These are phyloP conservation scores for Cephonodes hylas DNA, from an alignment of 2,888 invertebrate species.

Conservation along the genomic window DNA sequence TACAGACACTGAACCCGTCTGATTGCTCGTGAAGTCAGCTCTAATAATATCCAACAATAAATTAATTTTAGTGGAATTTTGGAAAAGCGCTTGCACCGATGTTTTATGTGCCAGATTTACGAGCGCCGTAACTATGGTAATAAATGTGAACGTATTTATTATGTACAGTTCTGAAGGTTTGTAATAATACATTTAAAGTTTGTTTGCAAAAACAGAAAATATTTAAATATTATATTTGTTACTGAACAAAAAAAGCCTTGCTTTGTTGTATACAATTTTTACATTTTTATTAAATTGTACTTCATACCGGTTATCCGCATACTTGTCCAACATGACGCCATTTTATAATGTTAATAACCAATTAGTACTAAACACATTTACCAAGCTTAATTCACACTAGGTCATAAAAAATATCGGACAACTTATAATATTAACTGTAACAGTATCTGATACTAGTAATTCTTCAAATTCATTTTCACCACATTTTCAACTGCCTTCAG, in stretches of 20 bases:
- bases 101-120: conserved; percentile 4
- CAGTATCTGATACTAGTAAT: too few species aligned
- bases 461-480: background rate
- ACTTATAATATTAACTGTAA: too few species aligned
- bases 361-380: too few species aligned
- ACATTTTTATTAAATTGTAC: background rate
- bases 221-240: background rate
- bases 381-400: too few species aligned
- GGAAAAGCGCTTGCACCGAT: background rate
- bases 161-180: background rate
- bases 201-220: background rate
- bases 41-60: background rate
- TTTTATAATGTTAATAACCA: too few species aligned
- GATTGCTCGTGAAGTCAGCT: background rate
- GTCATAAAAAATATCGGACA: too few species aligned
- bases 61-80: background rate
- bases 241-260: too few species aligned
- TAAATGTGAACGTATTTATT: background rate
- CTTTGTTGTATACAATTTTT: too few species aligned
- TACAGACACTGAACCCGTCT: background rate
- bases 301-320: background rate
- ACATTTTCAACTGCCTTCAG: background rate
- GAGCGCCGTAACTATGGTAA: background rate
- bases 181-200: background rate
- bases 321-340: too few species aligned